Percentiles rank a stretch among this genome's conserved stretches.
Conservation (phyloP, 2,113 vertebrate species). For the Leucosticte australis region DNA sequence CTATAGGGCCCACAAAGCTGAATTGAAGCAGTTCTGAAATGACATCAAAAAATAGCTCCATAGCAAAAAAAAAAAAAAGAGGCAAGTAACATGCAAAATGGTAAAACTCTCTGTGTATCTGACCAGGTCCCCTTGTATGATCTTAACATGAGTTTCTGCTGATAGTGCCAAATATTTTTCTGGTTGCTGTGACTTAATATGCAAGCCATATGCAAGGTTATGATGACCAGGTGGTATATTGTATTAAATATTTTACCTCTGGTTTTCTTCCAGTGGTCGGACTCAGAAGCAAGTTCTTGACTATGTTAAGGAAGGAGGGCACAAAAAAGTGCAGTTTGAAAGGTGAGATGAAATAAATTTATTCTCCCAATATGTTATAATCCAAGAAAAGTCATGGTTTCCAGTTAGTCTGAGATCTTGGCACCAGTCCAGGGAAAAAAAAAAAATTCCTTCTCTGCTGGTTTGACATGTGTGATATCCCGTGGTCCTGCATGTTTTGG, state of each 20-base stretch:
- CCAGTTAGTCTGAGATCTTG: neutral
- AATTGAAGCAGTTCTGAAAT: neutral
- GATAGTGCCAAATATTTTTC: neutral
- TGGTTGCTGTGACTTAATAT: neutral
- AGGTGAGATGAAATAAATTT: slow-evolving; percentile 78
- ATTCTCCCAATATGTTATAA: neutral
- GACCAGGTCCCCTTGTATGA: neutral
- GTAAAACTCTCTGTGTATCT: neutral
- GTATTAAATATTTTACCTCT: neutral
- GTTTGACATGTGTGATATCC: neutral
- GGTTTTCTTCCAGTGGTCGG: slow-evolving; percentile 83
- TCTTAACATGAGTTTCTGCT: neutral
- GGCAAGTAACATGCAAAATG: neutral
- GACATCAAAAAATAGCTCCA: neutral
- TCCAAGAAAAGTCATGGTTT: neutral
- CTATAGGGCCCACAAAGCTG: neutral
- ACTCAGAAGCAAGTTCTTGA: slow-evolving; percentile 99
- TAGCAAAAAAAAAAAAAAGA: neutral
- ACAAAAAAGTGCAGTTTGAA: slow-evolving; percentile 96
- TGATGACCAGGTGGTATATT: neutral
- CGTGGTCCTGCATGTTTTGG: neutral
- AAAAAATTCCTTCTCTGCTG: neutral
- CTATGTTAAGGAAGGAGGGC: slow-evolving; percentile 93
- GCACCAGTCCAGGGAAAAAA: neutral
- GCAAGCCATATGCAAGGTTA: neutral